phyloP scores from a whole-genome alignment of 1,140 invertebrate genomes.

The Hyles euphorbiae region DNA sequence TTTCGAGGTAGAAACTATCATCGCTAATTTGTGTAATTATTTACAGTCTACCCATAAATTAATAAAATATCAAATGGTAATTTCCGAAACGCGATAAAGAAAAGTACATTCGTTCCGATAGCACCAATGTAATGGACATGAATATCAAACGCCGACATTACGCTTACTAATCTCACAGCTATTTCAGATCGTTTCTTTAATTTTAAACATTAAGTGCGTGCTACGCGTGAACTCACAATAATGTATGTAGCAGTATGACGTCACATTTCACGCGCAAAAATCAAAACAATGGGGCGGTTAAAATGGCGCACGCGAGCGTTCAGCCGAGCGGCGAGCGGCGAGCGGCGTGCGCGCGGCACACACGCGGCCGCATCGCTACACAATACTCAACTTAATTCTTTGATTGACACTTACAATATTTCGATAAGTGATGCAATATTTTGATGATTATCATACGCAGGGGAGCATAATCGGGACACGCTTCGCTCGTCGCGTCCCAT shows the following conservation, averaged over 20 bases:
- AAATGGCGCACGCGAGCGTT: slow-evolving; percentile 48
- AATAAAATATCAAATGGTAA: too few relatives aligned
- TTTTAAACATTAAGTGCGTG: too few relatives aligned
- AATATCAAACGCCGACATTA: too few relatives aligned
- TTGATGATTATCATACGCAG: slow-evolving; percentile 69
- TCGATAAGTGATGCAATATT: slow-evolving; percentile 76
- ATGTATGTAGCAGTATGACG: slow-evolving; percentile 13
- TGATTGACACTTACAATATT: slow-evolving; percentile 78
- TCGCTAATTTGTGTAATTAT: too few relatives aligned
- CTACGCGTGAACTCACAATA: too few relatives aligned
- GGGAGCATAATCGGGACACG: slow-evolving; percentile 52
- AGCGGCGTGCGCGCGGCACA: slow-evolving; percentile 32
- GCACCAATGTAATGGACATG: too few relatives aligned
- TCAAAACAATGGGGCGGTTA: slow-evolving; percentile 56
- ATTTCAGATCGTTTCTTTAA: too few relatives aligned
- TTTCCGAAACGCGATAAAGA: too few relatives aligned
- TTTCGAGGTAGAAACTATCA: too few relatives aligned
- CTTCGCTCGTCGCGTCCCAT: slow-evolving; percentile 29
- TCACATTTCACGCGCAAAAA: slow-evolving; percentile 52
- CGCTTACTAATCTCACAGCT: too few relatives aligned
- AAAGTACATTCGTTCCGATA: too few relatives aligned
- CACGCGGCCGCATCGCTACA: slow-evolving; percentile 43
- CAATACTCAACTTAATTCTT: slow-evolving; percentile 72
- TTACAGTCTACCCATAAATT: too few relatives aligned
- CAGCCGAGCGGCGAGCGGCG: slow-evolving; percentile 22